Base-by-base conservation (phyloP, 2,797 vertebrate genomes). In the Acanthurus leucopareius region DNA sequence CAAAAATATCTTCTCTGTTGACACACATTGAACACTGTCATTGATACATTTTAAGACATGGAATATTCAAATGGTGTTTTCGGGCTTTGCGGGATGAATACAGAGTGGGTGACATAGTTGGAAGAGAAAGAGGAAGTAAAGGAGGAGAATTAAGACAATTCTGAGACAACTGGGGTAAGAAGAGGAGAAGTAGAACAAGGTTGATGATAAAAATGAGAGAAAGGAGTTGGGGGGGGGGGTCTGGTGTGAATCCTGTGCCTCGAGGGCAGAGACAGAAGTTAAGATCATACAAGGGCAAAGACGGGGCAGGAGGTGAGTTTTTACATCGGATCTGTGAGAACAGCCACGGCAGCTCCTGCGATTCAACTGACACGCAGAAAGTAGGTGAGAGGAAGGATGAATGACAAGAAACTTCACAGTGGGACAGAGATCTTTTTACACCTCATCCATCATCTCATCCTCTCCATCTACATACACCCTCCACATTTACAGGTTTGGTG, bases 341-440 rank as follows among this genome's bases (percentile, higher is more conserved):
- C n/a, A 32, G 45, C n/a, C 1, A 63, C 17, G 79, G 69, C 74
- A 69, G 79, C 57, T 67, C 42, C 57, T 16, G 10, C 7, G 44
- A 86, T 89, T 84, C 63, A 61, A 69, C 66, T 79, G 74, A 87
- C 72, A 17, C 59, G 75, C 58, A 38, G 67, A 59, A 76, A 69
- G 68, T 71, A 73, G 69, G 48, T 54, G 73, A 68, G 81, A 79
- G 49, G 62, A 35, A 72, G 56, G 64, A 77, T 17, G 28, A 40
- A 57, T 54, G 84, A 80, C 53, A 66, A 70, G 65, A 60, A 82
- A 45, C 63, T 44, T 42, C n/a, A 62, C 72, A 68, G 47, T 11
- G 48, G 62, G 75, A 85, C 52, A 56, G 73, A 83, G 68, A 91
- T 88, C 67, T 32, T 83, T 86, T 91, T 86, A 80, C 88, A 88